A percentile compares a stretch with the other conserved stretches of the same genome.
Conservation (phyloP, 2,888 invertebrate species). For the Eupithecia insigniata region DNA sequence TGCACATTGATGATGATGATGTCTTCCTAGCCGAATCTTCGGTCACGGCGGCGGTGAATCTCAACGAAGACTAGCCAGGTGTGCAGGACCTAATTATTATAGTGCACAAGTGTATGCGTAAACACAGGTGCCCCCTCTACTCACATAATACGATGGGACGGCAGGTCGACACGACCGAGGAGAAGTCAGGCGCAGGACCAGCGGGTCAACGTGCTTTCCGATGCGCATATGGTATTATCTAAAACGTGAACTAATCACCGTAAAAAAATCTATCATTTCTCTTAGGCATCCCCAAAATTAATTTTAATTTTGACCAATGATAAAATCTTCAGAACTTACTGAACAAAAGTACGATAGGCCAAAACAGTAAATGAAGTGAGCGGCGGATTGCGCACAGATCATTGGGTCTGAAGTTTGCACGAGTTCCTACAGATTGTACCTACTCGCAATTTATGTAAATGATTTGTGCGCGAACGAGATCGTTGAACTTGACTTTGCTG, state of each 20-base stretch:
- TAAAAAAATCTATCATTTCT: background rate
- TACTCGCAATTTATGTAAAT: slow-evolving; percentile 14
- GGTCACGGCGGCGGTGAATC: too few relatives aligned
- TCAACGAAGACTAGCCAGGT: too few relatives aligned
- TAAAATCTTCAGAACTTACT: background rate
- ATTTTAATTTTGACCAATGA: background rate
- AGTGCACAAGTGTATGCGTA: too few relatives aligned
- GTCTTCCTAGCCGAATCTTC: too few relatives aligned
- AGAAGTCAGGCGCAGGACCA: too few relatives aligned
- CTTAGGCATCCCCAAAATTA: background rate
- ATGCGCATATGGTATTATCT: background rate
- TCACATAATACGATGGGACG: too few relatives aligned
- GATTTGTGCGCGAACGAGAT: background rate
- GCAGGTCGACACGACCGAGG: too few relatives aligned
- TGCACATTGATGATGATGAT: too few relatives aligned
- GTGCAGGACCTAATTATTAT: too few relatives aligned
- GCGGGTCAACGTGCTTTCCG: too few relatives aligned
- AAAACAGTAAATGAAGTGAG: slow-evolving; percentile 28
- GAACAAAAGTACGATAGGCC: background rate
- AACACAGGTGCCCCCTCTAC: too few relatives aligned
- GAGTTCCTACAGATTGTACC: slow-evolving; percentile 1
- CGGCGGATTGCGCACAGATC: slow-evolving; percentile 25
- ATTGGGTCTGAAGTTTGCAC: slow-evolving; percentile 22
- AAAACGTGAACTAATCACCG: background rate
- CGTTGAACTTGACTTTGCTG: background rate